Conservation (phyloP, 2,113 vertebrate genomes). For the Gymnorhina tibicen region DNA sequence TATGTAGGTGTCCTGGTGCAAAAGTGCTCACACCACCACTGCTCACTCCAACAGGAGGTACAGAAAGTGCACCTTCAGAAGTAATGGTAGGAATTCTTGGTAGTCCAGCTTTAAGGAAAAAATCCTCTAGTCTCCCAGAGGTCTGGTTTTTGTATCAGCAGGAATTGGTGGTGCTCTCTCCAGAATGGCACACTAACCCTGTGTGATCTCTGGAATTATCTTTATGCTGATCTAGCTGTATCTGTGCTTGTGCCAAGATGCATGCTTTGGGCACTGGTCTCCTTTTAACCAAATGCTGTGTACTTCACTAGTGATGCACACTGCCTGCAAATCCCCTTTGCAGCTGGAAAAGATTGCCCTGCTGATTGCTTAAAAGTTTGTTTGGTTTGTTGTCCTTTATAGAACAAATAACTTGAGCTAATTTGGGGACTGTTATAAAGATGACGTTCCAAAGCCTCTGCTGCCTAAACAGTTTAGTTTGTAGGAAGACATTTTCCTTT, state of each 20-base stretch:
- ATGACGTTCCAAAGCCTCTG: conserved; percentile 5
- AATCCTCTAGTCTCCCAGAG: not conserved
- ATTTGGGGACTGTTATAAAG: conserved; percentile 7
- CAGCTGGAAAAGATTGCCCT: not conserved
- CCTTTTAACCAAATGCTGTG: not conserved
- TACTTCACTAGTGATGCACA: not conserved
- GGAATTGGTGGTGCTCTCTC: not conserved
- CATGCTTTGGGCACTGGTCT: not conserved
- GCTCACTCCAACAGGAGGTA: not conserved
- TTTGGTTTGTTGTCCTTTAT: not conserved
- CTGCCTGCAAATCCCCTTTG: not conserved
- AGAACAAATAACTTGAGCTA: not conserved
- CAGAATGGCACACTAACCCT: not conserved
- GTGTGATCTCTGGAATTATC: not conserved
- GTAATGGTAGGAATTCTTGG: not conserved
- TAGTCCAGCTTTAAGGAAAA: not conserved
- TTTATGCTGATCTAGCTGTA: not conserved
- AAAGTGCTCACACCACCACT: not conserved
- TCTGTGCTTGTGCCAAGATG: not conserved
- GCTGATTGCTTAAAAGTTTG: conserved; percentile 13
- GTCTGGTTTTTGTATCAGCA: not conserved
- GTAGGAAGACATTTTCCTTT: not conserved
- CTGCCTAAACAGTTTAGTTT: conserved; percentile 33
- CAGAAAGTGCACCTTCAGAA: not conserved
- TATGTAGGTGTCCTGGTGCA: not conserved